A percentile compares a stretch with the other conserved stretches of the same genome.
phyloP scores from a whole-genome alignment of 2,888 invertebrate species.

The Sialis lutaria region DNA sequence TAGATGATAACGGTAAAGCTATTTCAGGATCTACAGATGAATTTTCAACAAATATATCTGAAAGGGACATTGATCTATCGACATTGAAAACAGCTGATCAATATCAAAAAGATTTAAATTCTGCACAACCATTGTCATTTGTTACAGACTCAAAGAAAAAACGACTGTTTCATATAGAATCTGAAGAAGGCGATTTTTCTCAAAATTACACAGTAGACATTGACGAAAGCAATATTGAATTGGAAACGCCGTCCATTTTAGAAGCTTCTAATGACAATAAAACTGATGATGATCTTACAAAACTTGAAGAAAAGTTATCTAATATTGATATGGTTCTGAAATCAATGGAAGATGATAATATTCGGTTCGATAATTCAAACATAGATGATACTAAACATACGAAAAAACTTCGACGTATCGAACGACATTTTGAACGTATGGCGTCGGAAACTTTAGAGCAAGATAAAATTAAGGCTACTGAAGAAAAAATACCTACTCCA shows the following conservation, averaged over 20 bases:
- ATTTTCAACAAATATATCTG: slow-evolving; percentile 5
- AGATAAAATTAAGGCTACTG: slow-evolving; percentile 17
- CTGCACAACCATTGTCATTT: background rate
- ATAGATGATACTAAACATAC: slow-evolving; percentile 14
- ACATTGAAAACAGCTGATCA: slow-evolving; percentile 1
- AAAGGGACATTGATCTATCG: slow-evolving; percentile 1
- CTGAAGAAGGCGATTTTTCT: slow-evolving; percentile 23
- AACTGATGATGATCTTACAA: slow-evolving; percentile 17
- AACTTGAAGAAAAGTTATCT: slow-evolving; percentile 22
- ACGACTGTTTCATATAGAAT: slow-evolving; percentile 28
- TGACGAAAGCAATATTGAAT: no score
- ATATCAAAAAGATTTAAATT: slow-evolving; percentile 1
- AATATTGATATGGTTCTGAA: slow-evolving; percentile 25
- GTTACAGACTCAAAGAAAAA: slow-evolving; percentile 14
- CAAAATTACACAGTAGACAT: no score
- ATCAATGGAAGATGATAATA: slow-evolving; percentile 19
- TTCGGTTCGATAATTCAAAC: no score
- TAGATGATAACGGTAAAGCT: slow-evolving; percentile 5
- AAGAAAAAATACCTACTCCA: slow-evolving; percentile 18
- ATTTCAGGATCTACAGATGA: slow-evolving; percentile 10
- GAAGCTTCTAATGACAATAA: slow-evolving; percentile 4
- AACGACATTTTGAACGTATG: slow-evolving; percentile 31
- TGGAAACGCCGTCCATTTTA: no score
- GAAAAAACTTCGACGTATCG: slow-evolving; percentile 26
- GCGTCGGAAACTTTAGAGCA: slow-evolving; percentile 28